Evolutionary conservation across 2,113 vertebrate species (phyloP), one percentile per base, ranked within the genome.

Genomic region (Solenodon paradoxus): DNA sequence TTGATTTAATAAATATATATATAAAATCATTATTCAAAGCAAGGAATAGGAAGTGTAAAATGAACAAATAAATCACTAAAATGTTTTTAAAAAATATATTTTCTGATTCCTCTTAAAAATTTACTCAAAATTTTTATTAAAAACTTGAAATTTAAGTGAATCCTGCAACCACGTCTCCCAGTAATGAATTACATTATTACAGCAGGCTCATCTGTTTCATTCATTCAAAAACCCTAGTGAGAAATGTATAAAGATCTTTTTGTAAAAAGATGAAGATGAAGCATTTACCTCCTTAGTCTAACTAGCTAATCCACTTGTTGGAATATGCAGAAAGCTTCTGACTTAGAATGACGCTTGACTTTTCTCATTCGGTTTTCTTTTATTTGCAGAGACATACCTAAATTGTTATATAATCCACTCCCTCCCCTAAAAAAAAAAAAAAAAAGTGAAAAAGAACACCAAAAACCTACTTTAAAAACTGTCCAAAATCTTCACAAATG

Each of bases 381-480:
- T 94, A 59, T 64, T 80, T 90, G 75, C 15, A 84, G 57, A 5
- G 51, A n/a, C n/a, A 7, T 49, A 9, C 47, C 35, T 22, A 81
- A 53, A 82, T 2, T 53, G 47, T 72, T 66, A 85, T 19, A 12
- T n/a, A 88, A 83, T n/a, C 79, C 57, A 88, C 30, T n/a, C 55
- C 59, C 59, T 24, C 5, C 69, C 28, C 19, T 57, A 85, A 86
- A 0, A 10, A 97, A 97, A 82, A 63, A 90, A 95, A 95, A 95
- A 75, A n/a, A n/a, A n/a, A n/a, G n/a, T n/a, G n/a, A n/a, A n/a
- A n/a, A n/a, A n/a, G n/a, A n/a, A n/a, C n/a, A n/a, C n/a, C n/a
- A n/a, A n/a, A 81, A 95, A 99, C 99, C 98, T 99, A 99, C 99
- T 99, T 99, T 98, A 99, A 99, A 99, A 99, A 99, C 98, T 99